These are phyloP conservation scores for Ceratosolen solmsi DNA, from an alignment of 1,140 invertebrate species.

Conservation along the genomic window DNA sequence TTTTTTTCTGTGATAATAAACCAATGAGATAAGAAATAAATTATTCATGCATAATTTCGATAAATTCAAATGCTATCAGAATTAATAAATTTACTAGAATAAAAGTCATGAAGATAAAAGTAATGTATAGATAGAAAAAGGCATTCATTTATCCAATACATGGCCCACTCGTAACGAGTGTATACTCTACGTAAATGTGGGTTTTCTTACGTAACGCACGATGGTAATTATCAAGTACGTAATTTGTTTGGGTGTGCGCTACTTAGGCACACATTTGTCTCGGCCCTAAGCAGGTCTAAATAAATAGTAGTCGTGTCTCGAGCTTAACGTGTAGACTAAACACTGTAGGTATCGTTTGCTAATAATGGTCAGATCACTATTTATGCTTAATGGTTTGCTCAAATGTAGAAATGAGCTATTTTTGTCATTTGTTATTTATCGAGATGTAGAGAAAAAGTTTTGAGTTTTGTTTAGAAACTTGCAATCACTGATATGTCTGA, in stretches of 20 bases:
- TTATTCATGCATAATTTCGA: too few species aligned
- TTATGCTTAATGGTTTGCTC: constrained; percentile 65
- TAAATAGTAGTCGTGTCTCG: constrained; percentile 9
- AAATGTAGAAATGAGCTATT: constrained; percentile 63
- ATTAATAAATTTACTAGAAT: too few species aligned
- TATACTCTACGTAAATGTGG: background rate
- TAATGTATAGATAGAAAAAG: background rate
- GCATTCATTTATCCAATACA: background rate
- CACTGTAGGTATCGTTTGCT: constrained; percentile 52
- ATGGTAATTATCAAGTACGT: constrained; percentile 30
- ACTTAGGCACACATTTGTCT: constrained; percentile 15
- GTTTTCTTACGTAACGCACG: background rate
- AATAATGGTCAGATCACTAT: constrained; percentile 65
- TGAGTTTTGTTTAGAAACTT: too few species aligned
- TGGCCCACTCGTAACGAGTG: background rate
- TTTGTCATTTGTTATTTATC: constrained; percentile 12
- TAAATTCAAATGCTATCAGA: too few species aligned
- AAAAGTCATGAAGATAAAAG: background rate
- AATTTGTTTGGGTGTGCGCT: constrained; percentile 13
- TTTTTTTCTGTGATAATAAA: too few species aligned
- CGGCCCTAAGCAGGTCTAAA: constrained; percentile 8
- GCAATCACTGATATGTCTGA: background rate
- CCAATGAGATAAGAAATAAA: too few species aligned
- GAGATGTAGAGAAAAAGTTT: too few species aligned
- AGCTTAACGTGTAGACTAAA: background rate